Conservation (phyloP, 2,797 vertebrate species). For the Neosilurus mollespiculum region DNA sequence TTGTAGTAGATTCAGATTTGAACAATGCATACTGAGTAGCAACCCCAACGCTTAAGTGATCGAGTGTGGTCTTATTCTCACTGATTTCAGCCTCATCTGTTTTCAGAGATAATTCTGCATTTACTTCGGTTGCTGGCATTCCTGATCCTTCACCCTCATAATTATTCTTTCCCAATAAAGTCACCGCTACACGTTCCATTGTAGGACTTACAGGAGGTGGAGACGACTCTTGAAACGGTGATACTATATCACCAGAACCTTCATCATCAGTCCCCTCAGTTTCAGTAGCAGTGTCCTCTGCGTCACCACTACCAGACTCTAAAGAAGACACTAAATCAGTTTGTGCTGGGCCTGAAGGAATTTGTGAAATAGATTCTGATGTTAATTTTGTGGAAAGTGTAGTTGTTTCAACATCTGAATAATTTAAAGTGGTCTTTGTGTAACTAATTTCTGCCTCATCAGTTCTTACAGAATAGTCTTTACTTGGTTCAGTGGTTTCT, state of each 20-base stretch:
- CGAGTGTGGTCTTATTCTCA: conserved; percentile 44
- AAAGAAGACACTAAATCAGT: conserved; percentile 2
- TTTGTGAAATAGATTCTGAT: background rate
- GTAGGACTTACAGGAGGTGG: conserved; percentile 17
- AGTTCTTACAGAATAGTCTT: conserved; percentile 56
- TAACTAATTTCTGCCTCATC: conserved; percentile 67
- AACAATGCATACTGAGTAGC: conserved; percentile 30
- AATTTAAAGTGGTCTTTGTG: conserved; percentile 39
- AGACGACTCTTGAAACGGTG: conserved; percentile 16
- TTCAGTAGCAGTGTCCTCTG: conserved; percentile 22
- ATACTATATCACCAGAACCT: conserved; percentile 27
- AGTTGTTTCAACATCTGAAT: conserved; percentile 29
- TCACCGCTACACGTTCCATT: conserved; percentile 23
- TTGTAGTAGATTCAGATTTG: background rate
- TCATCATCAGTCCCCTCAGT: conserved; percentile 31
- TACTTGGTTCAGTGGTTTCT: conserved; percentile 48
- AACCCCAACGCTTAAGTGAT: conserved; percentile 32
- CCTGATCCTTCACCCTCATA: background rate
- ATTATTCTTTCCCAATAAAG: background rate
- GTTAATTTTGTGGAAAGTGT: conserved; percentile 31
- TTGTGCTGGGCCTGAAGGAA: conserved; percentile 4
- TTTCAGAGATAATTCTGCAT: conserved; percentile 46
- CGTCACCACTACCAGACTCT: conserved; percentile 37
- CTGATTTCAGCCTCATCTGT: conserved; percentile 68
- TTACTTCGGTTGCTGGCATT: conserved; percentile 49